These are phyloP conservation scores for Syrrhaptes paradoxus DNA, from an alignment of 2,113 vertebrate genomes.

Conservation along the genomic window DNA sequence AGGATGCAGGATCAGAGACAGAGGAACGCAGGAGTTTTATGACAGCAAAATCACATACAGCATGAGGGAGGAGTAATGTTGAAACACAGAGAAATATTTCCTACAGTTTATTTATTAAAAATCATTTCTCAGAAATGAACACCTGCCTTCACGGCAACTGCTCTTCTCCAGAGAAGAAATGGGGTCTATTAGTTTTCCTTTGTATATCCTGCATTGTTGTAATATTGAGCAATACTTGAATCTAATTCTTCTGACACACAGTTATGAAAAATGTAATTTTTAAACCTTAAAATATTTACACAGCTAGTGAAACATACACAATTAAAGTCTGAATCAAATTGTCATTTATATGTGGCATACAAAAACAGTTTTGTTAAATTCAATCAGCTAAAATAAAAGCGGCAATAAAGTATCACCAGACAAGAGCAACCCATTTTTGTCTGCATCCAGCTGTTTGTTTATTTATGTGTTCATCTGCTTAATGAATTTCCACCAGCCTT, in stretches of 20 bases:
- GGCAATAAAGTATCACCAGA: conserved; percentile 5
- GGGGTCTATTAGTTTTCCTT: conserved; percentile 32
- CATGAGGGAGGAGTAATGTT: neutral
- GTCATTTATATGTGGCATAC: neutral
- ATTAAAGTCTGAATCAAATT: conserved; percentile 38
- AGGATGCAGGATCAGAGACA: neutral
- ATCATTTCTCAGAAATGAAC: neutral
- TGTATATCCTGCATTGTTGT: neutral
- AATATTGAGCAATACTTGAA: conserved; percentile 13
- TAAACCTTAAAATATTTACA: conserved; percentile 51
- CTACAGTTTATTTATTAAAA: conserved; percentile 16
- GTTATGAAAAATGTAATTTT: conserved; percentile 49
- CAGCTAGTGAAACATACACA: neutral
- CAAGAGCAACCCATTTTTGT: conserved; percentile 1
- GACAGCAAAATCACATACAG: neutral
- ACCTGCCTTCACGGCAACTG: neutral
- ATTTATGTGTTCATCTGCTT: neutral
- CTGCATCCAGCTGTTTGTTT: conserved; percentile 24
- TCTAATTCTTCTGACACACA: conserved; percentile 17
- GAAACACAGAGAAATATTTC: neutral
- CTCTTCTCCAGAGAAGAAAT: conserved; percentile 10
- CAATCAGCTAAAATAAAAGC: conserved; percentile 29
- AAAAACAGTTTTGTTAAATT: neutral
- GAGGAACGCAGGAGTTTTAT: neutral
- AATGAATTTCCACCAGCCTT: neutral